Evolutionary conservation across 2,888 invertebrate species (phyloP), one percentile per base, ranked within the genome.

Genomic region (Malachius bipustulatus): DNA sequence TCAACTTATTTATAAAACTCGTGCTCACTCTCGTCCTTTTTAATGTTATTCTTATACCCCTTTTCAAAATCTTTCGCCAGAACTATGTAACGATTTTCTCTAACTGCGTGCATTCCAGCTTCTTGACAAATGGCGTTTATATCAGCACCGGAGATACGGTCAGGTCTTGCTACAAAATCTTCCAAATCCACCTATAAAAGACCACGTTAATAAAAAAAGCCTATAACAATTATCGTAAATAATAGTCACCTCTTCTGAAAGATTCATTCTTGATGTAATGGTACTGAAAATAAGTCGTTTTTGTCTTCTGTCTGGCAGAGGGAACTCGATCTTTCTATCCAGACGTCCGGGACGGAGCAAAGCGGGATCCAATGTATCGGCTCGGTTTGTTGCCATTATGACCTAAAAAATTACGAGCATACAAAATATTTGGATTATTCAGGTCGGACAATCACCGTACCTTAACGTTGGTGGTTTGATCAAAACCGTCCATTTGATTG

Each of bases 401-500:
- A 63, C 46, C 77, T 78, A 47, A 14, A 53, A 51, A 34, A 38
- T n/a, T n/a, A n/a, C n/a, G n/a, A 36, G 14, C 6, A 19, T 27
- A 32, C 31, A 12, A 13, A 11, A 14, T 30, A 26, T 32, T 13
- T 13, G 12, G 26, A 4, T n/a, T 9, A 11, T n/a, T 31, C 8
- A 31, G 4, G 8, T 14, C 15, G n/a, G 24, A 19, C 24, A 19
- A 19, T 19, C 6, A 19, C 24, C 31, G 28, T 52, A 79, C 96
- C 73, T 99, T 98, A 10, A 98, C 97, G 67, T 99, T 98, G n/a
- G 97, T 96, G 2, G 94, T 96, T 65, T 98, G 97, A 66, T 99
- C 98, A 61, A 98, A 98, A 33, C 98, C 98, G 65, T 98, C 98
- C 98, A 98, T 98, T 66, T 98, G 98, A 68, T 99, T 98, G 4